Percentiles rank a stretch among this genome's conserved stretches.
Evolutionary conservation across 2,888 invertebrate species (phyloP).

Genomic region (Hipparchia sbordonii): DNA sequence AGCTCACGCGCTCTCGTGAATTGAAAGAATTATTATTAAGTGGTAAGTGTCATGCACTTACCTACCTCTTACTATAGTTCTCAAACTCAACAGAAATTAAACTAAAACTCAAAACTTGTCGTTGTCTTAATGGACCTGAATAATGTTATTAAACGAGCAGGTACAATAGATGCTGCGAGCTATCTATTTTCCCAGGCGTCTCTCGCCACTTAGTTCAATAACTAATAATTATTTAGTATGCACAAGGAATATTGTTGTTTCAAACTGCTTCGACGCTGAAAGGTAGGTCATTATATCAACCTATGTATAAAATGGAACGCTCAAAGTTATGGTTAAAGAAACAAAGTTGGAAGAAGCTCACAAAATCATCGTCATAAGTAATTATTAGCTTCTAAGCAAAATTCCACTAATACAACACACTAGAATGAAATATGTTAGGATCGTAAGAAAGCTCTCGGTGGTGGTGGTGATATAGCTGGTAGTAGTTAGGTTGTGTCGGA

Average conservation of each 20-base stretch:
- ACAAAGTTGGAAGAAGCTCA: background rate
- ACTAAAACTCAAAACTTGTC: background rate
- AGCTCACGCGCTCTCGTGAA: too few relatives aligned
- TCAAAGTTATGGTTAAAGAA: background rate
- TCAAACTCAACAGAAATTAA: background rate
- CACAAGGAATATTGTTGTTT: conserved; percentile 3
- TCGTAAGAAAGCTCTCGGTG: too few relatives aligned
- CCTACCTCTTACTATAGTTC: too few relatives aligned
- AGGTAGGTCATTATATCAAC: background rate
- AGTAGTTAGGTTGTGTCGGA: too few relatives aligned
- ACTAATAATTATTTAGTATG: conserved; percentile 7
- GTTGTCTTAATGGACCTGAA: conserved; percentile 6
- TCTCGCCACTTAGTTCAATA: conserved; percentile 8
- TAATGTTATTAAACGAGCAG: background rate
- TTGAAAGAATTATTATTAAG: too few relatives aligned
- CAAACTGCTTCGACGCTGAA: background rate
- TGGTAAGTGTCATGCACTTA: too few relatives aligned
- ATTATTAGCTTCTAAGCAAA: background rate
- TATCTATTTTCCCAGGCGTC: background rate
- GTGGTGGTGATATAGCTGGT: too few relatives aligned
- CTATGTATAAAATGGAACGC: background rate
- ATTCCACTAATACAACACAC: background rate
- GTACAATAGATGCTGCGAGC: background rate
- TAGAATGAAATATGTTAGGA: too few relatives aligned
- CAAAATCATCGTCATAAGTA: background rate